These are phyloP conservation scores for Melanotus villosus DNA, from an alignment of 2,888 invertebrate species.

Conservation along the genomic window DNA sequence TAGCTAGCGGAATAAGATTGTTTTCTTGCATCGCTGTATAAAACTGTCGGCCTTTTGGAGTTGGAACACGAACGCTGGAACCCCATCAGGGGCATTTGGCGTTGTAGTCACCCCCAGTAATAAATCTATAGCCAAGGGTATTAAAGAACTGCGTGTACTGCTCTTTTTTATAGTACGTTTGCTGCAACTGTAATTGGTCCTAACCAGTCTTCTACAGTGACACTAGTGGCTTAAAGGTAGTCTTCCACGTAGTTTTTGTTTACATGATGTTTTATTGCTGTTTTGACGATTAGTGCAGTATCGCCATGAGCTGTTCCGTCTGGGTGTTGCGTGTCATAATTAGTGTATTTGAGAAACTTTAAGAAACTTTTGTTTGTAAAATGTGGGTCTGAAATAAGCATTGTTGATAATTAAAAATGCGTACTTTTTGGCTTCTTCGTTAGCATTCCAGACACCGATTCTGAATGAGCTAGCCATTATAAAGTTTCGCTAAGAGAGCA, in stretches of 20 bases:
- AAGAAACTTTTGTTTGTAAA: neutral
- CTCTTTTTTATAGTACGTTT: conserved; percentile 7
- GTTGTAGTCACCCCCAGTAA: neutral
- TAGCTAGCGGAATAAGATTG: neutral
- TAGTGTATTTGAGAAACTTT: neutral
- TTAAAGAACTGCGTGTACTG: too few relatives aligned
- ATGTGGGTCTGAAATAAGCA: too few relatives aligned
- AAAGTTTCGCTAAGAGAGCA: too few relatives aligned
- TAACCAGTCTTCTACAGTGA: conserved; percentile 15
- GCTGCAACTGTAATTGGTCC: neutral
- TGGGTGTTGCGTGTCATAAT: neutral
- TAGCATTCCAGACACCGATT: too few relatives aligned
- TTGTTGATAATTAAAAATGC: too few relatives aligned
- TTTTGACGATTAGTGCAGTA: conserved; percentile 4
- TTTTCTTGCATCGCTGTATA: too few relatives aligned
- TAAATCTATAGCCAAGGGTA: neutral
- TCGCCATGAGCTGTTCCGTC: neutral
- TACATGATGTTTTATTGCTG: conserved; percentile 9
- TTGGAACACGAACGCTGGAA: neutral
- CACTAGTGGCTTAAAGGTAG: conserved; percentile 8
- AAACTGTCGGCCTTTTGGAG: neutral
- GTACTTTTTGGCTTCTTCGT: too few relatives aligned
- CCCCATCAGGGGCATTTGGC: neutral
- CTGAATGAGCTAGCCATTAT: too few relatives aligned
- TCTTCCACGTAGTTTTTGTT: neutral